Percentiles rank a stretch among this genome's conserved stretches.
Conservation (phyloP, 2,888 invertebrate genomes). For the Lobophora halterata region DNA sequence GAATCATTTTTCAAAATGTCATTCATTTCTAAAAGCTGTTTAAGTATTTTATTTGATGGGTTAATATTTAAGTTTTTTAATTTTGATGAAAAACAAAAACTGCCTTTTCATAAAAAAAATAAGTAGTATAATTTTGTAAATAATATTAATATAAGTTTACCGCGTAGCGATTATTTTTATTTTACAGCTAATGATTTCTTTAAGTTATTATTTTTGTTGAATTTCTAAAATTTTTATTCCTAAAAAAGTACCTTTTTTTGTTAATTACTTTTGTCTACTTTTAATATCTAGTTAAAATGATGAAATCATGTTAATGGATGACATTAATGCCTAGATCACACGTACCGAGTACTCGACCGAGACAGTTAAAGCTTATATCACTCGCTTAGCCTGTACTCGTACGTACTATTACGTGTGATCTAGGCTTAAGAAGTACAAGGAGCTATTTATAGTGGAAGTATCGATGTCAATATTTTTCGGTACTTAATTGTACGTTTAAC, state of each 20-base stretch:
- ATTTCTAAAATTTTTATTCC: slow-evolving; percentile 73
- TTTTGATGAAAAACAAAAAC: slow-evolving; percentile 5
- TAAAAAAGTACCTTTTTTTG: slow-evolving; percentile 73
- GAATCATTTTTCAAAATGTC: no score
- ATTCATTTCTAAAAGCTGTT: slow-evolving; percentile 47
- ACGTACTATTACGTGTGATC: no score
- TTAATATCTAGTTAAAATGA: slow-evolving; percentile 54
- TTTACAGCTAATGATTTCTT: slow-evolving; percentile 43
- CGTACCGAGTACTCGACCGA: no score
- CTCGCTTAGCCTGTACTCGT: no score
- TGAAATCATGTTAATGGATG: slow-evolving; percentile 58
- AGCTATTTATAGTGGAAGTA: slow-evolving; percentile 55
- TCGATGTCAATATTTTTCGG: slow-evolving; percentile 47
- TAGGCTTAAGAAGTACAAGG: slow-evolving; percentile 65
- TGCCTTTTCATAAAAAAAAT: slow-evolving; percentile 13
- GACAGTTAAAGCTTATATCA: no score
- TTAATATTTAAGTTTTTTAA: neutral
- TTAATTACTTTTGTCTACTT: slow-evolving; percentile 58
- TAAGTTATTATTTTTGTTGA: slow-evolving; percentile 61
- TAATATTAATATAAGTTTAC: slow-evolving; percentile 49
- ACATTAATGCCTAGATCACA: no score
- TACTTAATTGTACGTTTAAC: slow-evolving; percentile 55
- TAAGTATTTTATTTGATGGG: slow-evolving; percentile 1
- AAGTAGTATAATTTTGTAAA: slow-evolving; percentile 19
- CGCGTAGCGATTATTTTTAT: slow-evolving; percentile 60